Conservation (phyloP, 2,113 vertebrate species). For the Chrysochloris asiatica region DNA sequence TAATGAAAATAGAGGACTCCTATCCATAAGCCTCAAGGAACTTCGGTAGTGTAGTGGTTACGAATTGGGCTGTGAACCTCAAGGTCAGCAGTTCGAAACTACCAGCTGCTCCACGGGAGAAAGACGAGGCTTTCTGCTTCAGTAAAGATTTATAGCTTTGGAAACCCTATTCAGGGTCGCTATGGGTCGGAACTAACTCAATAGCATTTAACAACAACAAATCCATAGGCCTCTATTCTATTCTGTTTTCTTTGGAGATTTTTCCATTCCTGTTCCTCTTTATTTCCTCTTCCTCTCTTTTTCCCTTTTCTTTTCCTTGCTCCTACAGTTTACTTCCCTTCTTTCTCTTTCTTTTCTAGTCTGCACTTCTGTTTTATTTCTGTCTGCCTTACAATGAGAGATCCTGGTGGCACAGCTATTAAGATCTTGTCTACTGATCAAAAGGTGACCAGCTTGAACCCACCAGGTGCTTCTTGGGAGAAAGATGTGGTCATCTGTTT, state of each 20-base stretch:
- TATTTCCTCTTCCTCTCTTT: fast-evolving
- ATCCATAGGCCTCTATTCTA: fast-evolving
- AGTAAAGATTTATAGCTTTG: no score
- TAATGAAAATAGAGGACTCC: no score
- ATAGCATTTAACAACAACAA: no score
- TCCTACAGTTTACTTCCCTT: background rate
- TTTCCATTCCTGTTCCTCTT: background rate
- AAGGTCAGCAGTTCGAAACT: no score
- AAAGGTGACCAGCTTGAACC: background rate
- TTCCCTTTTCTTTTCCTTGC: background rate
- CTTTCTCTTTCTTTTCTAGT: background rate
- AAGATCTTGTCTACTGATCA: background rate
- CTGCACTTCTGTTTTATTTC: no score
- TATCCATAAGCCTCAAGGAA: no score
- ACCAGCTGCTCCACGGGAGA: no score
- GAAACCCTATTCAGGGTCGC: no score
- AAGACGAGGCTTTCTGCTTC: no score
- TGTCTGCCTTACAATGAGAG: background rate
- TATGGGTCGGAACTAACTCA: no score
- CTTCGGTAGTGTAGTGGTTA: no score
- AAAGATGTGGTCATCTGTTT: background rate
- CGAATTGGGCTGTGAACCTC: no score
- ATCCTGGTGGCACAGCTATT: background rate
- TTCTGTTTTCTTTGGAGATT: background rate
- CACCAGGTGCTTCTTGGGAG: background rate